A percentile compares a stretch with the other conserved stretches of the same genome.
phyloP scores from a whole-genome alignment of 2,113 vertebrate species.

The Lutjanus erythropterus region DNA sequence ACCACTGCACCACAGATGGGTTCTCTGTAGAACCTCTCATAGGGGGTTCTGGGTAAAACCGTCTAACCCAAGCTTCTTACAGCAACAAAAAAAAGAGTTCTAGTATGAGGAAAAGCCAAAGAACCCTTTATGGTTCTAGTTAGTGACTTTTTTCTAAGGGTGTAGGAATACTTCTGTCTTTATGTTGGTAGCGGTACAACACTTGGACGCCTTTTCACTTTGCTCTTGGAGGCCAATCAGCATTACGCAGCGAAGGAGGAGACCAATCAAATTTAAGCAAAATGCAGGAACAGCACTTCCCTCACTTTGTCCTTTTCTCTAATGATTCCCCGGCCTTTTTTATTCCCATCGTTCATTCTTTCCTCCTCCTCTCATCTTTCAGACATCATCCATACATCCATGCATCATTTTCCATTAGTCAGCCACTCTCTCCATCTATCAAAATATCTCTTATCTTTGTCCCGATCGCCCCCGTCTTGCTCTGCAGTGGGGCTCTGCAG shows the following conservation, averaged over 20 bases:
- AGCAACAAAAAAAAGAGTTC: too few species aligned
- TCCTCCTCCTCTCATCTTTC: constrained; percentile 45
- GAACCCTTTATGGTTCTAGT: too few species aligned
- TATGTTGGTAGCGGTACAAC: constrained; percentile 40
- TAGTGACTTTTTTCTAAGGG: too few species aligned
- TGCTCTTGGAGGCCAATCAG: constrained; percentile 55
- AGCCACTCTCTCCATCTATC: constrained; percentile 39
- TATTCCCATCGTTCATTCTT: constrained; percentile 7
- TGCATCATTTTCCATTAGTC: constrained; percentile 61
- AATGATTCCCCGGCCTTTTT: background rate
- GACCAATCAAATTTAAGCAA: constrained; percentile 54
- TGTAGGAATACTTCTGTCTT: constrained; percentile 61
- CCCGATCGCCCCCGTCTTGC: constrained; percentile 29
- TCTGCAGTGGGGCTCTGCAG: constrained; percentile 29
- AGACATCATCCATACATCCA: constrained; percentile 41
- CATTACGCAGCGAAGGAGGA: constrained; percentile 25
- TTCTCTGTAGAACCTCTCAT: too few species aligned
- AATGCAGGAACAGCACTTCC: constrained; percentile 6
- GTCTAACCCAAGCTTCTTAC: too few species aligned
- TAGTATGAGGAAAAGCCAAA: too few species aligned
- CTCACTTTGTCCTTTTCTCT: background rate
- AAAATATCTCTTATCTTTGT: constrained; percentile 43
- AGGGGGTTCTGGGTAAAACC: too few species aligned
- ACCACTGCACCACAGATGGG: too few species aligned
- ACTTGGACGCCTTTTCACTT: constrained; percentile 66